phyloP scores from a whole-genome alignment of 2,888 invertebrate genomes.

The Melanotus villosus region DNA sequence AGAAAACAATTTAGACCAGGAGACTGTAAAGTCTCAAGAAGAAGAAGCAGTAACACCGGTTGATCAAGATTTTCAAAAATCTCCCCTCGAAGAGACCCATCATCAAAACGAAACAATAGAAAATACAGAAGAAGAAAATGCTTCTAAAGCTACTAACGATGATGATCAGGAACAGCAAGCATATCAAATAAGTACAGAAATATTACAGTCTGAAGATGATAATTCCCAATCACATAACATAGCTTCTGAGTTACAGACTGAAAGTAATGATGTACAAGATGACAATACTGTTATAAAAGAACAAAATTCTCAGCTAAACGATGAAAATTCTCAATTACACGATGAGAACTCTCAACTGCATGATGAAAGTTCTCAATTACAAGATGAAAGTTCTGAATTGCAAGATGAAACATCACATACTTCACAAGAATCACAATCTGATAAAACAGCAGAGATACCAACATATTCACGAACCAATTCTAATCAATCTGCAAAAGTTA shows the following conservation, averaged over 20 bases:
- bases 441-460: constrained; percentile 4
- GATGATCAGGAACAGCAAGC: no score
- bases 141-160: no score
- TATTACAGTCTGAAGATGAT: no score
- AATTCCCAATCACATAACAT: background rate
- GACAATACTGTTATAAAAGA: background rate
- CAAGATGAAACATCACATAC: constrained; percentile 56
- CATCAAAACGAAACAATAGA: no score
- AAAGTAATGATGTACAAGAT: constrained; percentile 4
- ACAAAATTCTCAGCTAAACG: background rate
- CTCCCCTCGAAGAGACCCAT: no score
- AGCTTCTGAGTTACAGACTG: constrained; percentile 29
- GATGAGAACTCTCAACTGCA: background rate
- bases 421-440: constrained; percentile 51
- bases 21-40: no score
- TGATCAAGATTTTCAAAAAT: no score
- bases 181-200: no score
- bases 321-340: background rate
- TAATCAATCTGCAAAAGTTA: constrained; percentile 56
- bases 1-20: no score
- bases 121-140: constrained; percentile 11
- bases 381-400: constrained; percentile 39
- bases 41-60: no score
- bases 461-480: constrained; percentile 3
- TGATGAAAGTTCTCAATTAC: background rate